A percentile compares a stretch with the other conserved stretches of the same genome.
These are phyloP conservation scores for Spatula versicolor DNA, from an alignment of 2,797 vertebrate genomes.

Conservation along the genomic window DNA sequence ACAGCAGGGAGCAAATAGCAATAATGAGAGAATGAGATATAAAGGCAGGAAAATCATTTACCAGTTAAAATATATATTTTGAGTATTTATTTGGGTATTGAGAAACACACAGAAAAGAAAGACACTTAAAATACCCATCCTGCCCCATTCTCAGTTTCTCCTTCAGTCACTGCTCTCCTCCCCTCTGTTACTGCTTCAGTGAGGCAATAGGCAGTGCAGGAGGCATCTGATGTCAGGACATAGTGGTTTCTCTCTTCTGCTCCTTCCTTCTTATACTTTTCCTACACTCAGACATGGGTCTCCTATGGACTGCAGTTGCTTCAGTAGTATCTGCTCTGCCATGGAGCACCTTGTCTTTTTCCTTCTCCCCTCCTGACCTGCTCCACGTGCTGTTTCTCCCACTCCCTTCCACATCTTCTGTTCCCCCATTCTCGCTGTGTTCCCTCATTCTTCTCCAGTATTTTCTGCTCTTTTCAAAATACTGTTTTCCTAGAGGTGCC, in stretches of 20 bases:
- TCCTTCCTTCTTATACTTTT: neutral
- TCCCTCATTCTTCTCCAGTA: neutral
- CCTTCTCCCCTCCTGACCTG: neutral
- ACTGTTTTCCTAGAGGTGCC: rapidly evolving
- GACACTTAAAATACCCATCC: neutral
- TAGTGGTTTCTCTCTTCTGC: neutral
- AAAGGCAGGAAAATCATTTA: neutral
- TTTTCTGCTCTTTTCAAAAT: neutral
- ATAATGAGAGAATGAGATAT: neutral
- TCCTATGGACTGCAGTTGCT: neutral
- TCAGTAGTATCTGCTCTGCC: neutral
- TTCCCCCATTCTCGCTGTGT: neutral
- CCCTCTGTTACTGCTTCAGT: neutral
- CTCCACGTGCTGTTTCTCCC: neutral
- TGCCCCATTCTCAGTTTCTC: neutral
- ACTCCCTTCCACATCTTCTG: neutral
- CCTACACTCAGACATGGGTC: neutral
- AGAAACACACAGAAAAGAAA: neutral
- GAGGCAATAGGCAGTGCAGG: neutral
- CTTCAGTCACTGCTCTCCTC: neutral
- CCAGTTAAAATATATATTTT: neutral
- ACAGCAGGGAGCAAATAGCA: neutral
- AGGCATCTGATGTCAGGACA: neutral
- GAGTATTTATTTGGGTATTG: neutral
- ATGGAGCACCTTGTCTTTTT: neutral